phyloP scores from a whole-genome alignment of 2,113 vertebrate species.

The Gorsachius goisagi region DNA sequence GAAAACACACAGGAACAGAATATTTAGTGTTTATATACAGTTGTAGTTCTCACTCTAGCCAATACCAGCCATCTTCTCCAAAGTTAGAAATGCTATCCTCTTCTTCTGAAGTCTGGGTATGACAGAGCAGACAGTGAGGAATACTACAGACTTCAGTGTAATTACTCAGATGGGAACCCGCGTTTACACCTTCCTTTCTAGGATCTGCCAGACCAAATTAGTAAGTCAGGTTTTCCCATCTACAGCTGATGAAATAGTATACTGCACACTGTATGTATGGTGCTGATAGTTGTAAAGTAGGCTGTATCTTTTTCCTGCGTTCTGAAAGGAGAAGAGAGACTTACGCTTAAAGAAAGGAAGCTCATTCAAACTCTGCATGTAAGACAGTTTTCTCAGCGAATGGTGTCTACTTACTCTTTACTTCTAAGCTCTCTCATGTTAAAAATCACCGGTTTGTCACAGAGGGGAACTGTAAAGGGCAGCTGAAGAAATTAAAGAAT shows the following conservation, averaged over 20 bases:
- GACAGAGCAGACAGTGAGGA: neutral
- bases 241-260: neutral
- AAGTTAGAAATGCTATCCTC: neutral
- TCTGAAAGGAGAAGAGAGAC: neutral
- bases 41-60: neutral
- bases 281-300: neutral
- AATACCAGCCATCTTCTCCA: neutral
- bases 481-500: slow-evolving; percentile 28
- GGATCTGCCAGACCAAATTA: neutral
- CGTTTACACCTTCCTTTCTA: neutral
- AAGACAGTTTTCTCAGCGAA: neutral
- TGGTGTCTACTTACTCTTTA: neutral
- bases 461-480: neutral
- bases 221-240: neutral
- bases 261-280: neutral
- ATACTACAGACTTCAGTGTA: neutral
- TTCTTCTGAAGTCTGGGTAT: neutral
- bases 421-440: neutral
- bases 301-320: neutral
- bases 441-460: slow-evolving; percentile 5
- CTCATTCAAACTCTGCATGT: neutral
- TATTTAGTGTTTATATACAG: neutral
- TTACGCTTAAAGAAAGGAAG: neutral
- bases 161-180: neutral
- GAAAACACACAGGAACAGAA: neutral